Base-by-base conservation (phyloP, 1,140 invertebrate species). In the Drosophila willistoni region DNA sequence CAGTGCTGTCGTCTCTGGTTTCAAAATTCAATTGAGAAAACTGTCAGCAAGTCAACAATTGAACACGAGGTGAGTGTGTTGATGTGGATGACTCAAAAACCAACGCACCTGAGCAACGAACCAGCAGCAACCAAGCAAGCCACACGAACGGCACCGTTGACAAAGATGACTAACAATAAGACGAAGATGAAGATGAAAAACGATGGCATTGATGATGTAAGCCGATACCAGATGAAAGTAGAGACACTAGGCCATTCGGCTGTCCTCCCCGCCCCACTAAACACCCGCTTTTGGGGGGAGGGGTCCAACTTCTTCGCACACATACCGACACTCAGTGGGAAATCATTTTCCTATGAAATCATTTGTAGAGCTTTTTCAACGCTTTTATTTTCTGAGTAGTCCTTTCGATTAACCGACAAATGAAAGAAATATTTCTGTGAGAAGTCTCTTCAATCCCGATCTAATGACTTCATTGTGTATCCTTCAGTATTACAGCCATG, bases 141-240 rank as follows among this genome's bases (percentile, higher is more conserved):
- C 29, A 29, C 44, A 51, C 17, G 14, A 29, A 5, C 44, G 44
- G 22, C 44, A 51, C 44, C 44, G 44, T 51, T 22, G 17, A 51
- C 44, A 51, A 19, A 6, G 44, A 22, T 51, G 44, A 44, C 7
- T 29, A 29, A 7, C 29, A 29, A 29, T 29, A 29, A 29, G 42
- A 51, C 9, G 13, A 22, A 22, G 44, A 39, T 13, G 42, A 10
- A 41, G 69, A 55, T 33, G 42, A 29, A 62, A 47, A 36, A 41
- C 33, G 44, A 51, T 51, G 44, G 19, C 17, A 51, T 10, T 19
- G 44, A n/a, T 47, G 44, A 47, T 56, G 84, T 90, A 89, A 89
- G 74, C 47, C 68, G 81, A 89, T 81, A 71, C 84, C 64, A 90
- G 85, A 89, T 89, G 84, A 89, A 89, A 89, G 84, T 89, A 80